Evolutionary conservation across 2,888 invertebrate genomes (phyloP).

Genomic region (Chesias legatella): DNA sequence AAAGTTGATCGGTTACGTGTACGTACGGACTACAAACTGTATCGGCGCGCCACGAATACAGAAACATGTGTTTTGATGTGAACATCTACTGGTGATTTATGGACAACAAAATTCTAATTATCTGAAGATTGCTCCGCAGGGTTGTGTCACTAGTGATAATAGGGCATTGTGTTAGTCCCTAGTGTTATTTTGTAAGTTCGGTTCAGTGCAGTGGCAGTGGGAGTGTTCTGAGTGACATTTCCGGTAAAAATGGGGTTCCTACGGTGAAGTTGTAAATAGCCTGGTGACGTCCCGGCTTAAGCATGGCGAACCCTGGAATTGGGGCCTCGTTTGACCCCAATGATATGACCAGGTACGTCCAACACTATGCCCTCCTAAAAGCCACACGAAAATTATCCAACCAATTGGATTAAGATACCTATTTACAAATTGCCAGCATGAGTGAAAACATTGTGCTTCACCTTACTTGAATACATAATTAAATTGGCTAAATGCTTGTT

Average conservation of each 20-base stretch:
- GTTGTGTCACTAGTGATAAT: conserved; percentile 30
- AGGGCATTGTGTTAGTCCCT: conserved; percentile 17
- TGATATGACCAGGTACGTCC: conserved; percentile 81
- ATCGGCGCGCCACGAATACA: conserved; percentile 50
- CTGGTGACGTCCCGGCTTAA: conserved; percentile 38
- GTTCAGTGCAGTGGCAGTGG: conserved; percentile 39
- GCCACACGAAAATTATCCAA: background rate
- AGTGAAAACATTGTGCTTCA: too few relatives aligned
- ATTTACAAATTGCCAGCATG: too few relatives aligned
- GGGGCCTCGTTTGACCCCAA: conserved; percentile 85
- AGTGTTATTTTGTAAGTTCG: conserved; percentile 19
- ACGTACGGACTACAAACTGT: conserved; percentile 48
- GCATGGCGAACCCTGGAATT: conserved; percentile 78
- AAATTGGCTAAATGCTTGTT: too few relatives aligned
- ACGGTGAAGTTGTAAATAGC: conserved; percentile 46
- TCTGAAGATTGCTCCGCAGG: conserved; percentile 35
- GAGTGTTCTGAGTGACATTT: conserved; percentile 53
- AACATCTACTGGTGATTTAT: conserved; percentile 64
- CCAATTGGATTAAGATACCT: too few relatives aligned
- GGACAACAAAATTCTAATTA: conserved; percentile 66
- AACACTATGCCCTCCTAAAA: background rate
- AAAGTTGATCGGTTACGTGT: conserved; percentile 54
- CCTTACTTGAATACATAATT: too few relatives aligned
- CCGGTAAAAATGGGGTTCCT: conserved; percentile 58
- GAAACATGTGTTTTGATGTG: conserved; percentile 78